A percentile compares a stretch with the other conserved stretches of the same genome.
These are phyloP conservation scores for Scartelaos histophorus DNA, from an alignment of 2,113 vertebrate species.

Conservation along the genomic window DNA sequence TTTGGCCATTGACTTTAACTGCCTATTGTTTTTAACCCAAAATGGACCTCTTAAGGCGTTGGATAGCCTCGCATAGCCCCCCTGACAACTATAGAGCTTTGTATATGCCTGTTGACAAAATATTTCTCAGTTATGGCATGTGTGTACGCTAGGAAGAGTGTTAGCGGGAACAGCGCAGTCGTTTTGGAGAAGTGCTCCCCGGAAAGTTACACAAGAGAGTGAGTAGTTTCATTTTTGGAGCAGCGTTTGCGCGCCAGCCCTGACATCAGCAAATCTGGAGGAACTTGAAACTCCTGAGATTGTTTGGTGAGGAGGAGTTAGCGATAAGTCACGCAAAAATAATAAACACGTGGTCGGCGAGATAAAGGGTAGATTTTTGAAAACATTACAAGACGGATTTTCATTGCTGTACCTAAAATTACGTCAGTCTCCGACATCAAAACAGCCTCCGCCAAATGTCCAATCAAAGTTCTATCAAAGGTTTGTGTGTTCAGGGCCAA, in stretches of 20 bases:
- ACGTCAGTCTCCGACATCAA: too few relatives aligned
- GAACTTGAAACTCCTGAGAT: not conserved
- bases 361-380: not conserved
- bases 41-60: slow-evolving; percentile 66
- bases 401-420: not conserved
- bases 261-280: slow-evolving; percentile 4
- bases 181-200: slow-evolving; percentile 58
- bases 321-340: not conserved
- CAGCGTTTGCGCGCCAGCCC: not conserved
- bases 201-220: slow-evolving; percentile 39
- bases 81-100: slow-evolving; percentile 63
- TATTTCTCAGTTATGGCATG: slow-evolving; percentile 77
- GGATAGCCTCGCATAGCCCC: slow-evolving; percentile 53
- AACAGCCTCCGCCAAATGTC: too few relatives aligned
- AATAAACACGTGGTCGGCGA: not conserved
- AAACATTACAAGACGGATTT: not conserved
- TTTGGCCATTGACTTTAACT: slow-evolving; percentile 38
- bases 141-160: slow-evolving; percentile 69
- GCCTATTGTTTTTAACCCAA: slow-evolving; percentile 73
- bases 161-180: slow-evolving; percentile 59
- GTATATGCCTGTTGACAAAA: slow-evolving; percentile 76
- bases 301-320: not conserved
- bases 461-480: too few relatives aligned
- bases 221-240: not conserved
- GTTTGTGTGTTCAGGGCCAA: too few relatives aligned